Evolutionary conservation across 2,888 invertebrate species (phyloP), one percentile per base, ranked within the genome.

Genomic region (Synergus umbraculus): DNA sequence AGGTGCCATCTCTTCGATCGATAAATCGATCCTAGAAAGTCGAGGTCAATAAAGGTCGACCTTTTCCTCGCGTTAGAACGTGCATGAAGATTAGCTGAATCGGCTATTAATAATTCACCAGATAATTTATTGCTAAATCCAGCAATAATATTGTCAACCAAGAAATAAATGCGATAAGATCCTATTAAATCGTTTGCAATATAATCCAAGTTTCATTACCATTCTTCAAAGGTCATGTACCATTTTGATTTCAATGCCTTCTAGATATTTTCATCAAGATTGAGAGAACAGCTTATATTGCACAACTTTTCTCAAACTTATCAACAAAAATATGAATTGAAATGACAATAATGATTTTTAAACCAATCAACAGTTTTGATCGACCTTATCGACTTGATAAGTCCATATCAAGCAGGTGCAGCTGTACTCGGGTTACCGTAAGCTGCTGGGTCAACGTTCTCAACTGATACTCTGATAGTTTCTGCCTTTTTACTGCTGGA

Each of bases 391-490:
- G 44, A 76, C 29, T 46, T 65, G 18, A 65, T 76, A 76, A 76
- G 58, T 41, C 43, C 76, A 43, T 49, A 79, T 80, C 78, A 84
- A 85, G 86, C 90, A 90, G 89, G 90, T 90, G 89, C 89, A 90
- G 87, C 85, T 86, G 83, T 82, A 79, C 83, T 85, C 83, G 86
- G 86, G 88, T 88, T 89, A 90, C 89, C 90, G 89, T 89, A 89
- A 90, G 90, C 88, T 88, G 85, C 88, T 88, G 85, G 90, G 90
- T 90, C 90, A 90, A 90, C 88, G 90, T 88, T 90, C 90, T 87
- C 89, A 85, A 37, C 73, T 54, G 22, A 46, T 67, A 46, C 67
- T n/a, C 44, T 44, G 43, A 43, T 54, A 54, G 73, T 54, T 73
- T 73, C 49, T 73, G 37, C 54, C 73, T 73, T 69, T 69, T 69